These are phyloP conservation scores for Patagioenas fasciata DNA, from an alignment of 2,113 vertebrate genomes.

Conservation along the genomic window DNA sequence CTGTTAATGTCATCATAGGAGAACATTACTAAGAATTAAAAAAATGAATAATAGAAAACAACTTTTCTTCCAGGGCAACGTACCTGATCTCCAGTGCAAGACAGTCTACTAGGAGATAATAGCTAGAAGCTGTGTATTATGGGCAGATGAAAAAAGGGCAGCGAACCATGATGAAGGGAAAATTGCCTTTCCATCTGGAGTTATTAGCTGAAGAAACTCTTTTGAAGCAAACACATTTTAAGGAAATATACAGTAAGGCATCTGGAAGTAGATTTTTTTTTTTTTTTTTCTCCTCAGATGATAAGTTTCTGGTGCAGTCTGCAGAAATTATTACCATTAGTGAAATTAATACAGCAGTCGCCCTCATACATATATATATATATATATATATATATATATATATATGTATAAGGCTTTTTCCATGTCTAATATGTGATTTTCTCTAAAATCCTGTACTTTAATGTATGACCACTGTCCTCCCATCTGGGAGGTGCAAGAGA, in stretches of 20 bases:
- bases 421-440: background rate
- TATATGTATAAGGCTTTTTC: background rate
- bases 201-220: background rate
- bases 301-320: background rate
- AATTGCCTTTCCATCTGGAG: background rate
- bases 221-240: background rate
- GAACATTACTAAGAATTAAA: background rate
- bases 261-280: background rate
- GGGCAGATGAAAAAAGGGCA: background rate
- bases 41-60: background rate
- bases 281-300: background rate
- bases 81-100: background rate
- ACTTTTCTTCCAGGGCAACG: background rate
- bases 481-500: background rate
- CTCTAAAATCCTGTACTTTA: background rate
- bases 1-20: background rate
- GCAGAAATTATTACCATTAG: background rate
- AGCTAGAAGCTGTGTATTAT: background rate
- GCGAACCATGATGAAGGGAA: background rate
- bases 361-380: background rate
- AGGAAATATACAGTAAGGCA: background rate
- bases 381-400: background rate
- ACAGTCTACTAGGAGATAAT: background rate
- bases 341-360: background rate
- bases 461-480: background rate